Conservation (phyloP, 2,797 vertebrate species). For the Urosaurus nigricauda region DNA sequence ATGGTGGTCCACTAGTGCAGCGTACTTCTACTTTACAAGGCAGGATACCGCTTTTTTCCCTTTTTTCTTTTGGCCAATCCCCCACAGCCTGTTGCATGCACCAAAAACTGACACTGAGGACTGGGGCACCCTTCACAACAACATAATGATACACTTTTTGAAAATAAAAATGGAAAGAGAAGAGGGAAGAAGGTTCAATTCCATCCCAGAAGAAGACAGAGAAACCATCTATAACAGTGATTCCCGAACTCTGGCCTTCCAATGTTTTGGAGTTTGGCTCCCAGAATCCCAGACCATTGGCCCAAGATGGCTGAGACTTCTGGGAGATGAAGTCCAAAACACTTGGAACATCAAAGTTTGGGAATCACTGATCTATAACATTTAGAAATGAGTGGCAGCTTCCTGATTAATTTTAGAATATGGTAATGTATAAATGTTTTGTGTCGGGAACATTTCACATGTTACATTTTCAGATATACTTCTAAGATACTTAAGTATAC, state of each 20-base stretch:
- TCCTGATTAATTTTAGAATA: not conserved
- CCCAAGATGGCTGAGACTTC: no score
- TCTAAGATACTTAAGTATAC: not conserved
- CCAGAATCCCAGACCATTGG: no score
- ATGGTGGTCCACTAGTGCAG: not conserved
- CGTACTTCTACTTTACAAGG: not conserved
- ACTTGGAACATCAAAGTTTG: no score
- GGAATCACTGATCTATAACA: no score
- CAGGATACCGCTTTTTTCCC: not conserved
- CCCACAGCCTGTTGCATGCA: no score
- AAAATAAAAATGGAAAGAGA: not conserved
- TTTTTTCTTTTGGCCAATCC: no score
- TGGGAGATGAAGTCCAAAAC: no score
- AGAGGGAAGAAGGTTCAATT: not conserved
- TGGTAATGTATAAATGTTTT: not conserved
- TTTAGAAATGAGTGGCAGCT: not conserved
- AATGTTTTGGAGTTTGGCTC: no score
- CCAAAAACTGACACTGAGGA: not conserved
- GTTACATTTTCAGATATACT: not conserved
- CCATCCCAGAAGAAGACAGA: not conserved
- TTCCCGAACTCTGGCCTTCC: no score
- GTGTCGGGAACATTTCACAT: not conserved
- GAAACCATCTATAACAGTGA: no score
- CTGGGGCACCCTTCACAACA: not conserved
- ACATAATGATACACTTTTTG: no score